Percentiles rank a stretch among this genome's conserved stretches.
Conservation (phyloP, 2,888 invertebrate species). For the Halictus ligatus region DNA sequence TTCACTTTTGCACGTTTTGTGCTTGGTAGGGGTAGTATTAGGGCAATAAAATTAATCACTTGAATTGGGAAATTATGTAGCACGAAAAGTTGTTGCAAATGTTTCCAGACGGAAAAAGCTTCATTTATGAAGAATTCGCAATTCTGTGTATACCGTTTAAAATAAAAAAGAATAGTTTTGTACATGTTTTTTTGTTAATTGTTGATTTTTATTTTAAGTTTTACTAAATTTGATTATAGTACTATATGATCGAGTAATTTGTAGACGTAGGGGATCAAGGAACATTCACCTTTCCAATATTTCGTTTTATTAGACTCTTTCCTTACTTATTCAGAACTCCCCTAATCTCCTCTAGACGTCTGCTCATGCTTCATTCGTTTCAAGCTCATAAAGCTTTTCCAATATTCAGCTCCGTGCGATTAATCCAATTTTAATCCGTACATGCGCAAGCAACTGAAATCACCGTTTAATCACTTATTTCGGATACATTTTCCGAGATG, state of each 20-base stretch:
- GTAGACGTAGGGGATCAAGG: background rate
- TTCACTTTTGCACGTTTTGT: too few relatives aligned
- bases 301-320: background rate
- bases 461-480: background rate
- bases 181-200: too few relatives aligned
- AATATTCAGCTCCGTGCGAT: background rate
- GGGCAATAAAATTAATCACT: too few relatives aligned
- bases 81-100: too few relatives aligned
- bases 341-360: background rate
- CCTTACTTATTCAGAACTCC: background rate
- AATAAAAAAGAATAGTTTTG: background rate
- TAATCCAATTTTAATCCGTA: background rate
- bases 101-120: too few relatives aligned
- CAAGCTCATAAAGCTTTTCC: constrained; percentile 27
- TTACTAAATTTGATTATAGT: background rate
- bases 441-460: background rate
- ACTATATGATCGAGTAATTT: background rate
- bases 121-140: too few relatives aligned
- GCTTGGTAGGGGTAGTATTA: too few relatives aligned
- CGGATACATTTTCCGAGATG: background rate
- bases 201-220: too few relatives aligned
- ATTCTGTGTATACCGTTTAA: too few relatives aligned
- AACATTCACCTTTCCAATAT: background rate
- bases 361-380: constrained; percentile 16
- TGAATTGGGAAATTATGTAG: too few relatives aligned